Base-by-base conservation (phyloP, 2,888 invertebrate genomes). In the Sphaerophoria rueppellii region DNA sequence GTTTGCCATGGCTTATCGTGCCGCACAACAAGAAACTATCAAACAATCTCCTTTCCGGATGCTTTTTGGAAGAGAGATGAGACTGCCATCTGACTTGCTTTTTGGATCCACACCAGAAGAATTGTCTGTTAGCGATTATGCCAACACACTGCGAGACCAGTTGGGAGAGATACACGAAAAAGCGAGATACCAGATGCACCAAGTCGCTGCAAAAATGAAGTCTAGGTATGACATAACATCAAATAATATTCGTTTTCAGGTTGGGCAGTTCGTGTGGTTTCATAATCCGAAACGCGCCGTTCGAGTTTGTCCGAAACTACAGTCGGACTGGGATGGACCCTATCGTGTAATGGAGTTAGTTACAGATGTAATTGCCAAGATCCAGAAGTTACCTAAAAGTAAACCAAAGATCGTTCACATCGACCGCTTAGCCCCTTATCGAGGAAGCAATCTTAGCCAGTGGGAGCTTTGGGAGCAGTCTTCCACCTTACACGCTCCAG, bases 331-430 rank as follows among this genome's bases (percentile, higher is more conserved):
- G 52, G 52, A 52, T 55, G 55, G 55, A n/a, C 55, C 34, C n/a
- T 55, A 55, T 55, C 32, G 55, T 4, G 35, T 55, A 12, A 55
- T 55, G 55, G 34, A 55, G n/a, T 55, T 55, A n/a, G 32, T 55
- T 34, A 55, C 55, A 11, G 55, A 55, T 34, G 55, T 55, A 12
- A 55, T 34, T 34, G 55, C 55, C 4, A 34, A 35, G 55, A 55
- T 55, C 55, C 55, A 35, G 9, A 55, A 55, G n/a, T 11, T 14
- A 12, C 54, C 54, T 7, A 40, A 12, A 24, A 54, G 2, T n/a
- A 55, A 67, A 16, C 54, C 52, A 1, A 67, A 54, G 54, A 55
- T 67, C 24, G 67, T 67, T n/a, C 67, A 67, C 24, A 54, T 61
- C 40, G 37, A 67, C n/a, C 65, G 65, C 12, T 32, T 67, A 37